Conservation (phyloP, 2,113 vertebrate species). For the Oplegnathus fasciatus region DNA sequence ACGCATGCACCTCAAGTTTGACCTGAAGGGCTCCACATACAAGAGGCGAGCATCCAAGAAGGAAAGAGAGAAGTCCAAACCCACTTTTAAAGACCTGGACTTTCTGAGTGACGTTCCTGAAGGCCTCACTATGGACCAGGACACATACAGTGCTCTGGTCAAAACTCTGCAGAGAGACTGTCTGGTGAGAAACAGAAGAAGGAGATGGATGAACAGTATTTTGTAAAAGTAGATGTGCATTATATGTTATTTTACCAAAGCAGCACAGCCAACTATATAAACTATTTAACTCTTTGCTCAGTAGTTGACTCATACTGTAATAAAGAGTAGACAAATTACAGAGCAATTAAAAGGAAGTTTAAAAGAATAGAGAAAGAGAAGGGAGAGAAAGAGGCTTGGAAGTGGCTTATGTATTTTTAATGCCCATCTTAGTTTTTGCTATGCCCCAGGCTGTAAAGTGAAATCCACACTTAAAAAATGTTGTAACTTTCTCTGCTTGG, state of each 20-base stretch:
- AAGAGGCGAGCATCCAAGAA: constrained; percentile 96
- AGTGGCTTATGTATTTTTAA: neutral
- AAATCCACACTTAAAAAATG: neutral
- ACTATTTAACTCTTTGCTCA: neutral
- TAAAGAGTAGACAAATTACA: neutral
- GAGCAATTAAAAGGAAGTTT: neutral
- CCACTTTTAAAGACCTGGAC: constrained; percentile 97
- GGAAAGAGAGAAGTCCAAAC: constrained; percentile 94
- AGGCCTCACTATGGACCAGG: constrained; percentile 92
- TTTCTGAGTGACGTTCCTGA: constrained; percentile 95
- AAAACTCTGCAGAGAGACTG: constrained; percentile 97
- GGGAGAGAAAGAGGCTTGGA: neutral
- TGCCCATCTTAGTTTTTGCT: neutral
- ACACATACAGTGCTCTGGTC: constrained; percentile 92
- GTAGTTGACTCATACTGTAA: neutral
- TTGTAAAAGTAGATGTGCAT: constrained; percentile 12
- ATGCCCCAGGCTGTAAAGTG: neutral
- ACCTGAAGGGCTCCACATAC: constrained; percentile 97
- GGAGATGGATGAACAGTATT: neutral
- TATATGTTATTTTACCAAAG: neutral
- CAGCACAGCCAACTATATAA: neutral
- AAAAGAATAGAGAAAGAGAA: neutral
- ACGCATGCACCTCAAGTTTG: constrained; percentile 98
- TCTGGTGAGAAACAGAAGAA: constrained; percentile 87
- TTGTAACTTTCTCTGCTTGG: neutral